phyloP scores from a whole-genome alignment of 1,140 invertebrate genomes.

The Thalassaphorura encarpata region DNA sequence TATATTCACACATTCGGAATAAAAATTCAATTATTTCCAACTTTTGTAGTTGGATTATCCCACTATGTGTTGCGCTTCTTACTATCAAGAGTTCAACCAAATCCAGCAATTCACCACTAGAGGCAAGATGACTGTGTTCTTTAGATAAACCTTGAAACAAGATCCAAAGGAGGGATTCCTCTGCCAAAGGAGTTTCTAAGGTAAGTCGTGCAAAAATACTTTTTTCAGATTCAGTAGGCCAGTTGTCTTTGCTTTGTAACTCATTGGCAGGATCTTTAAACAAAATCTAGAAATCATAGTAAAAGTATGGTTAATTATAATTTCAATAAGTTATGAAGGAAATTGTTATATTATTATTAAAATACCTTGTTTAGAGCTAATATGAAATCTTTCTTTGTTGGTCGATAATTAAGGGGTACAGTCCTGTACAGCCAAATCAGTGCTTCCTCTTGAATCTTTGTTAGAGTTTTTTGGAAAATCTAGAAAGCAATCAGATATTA shows the following conservation, averaged over 20 bases:
- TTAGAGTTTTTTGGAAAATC: slow-evolving; percentile 57
- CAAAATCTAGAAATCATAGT: slow-evolving; percentile 13
- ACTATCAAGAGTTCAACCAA: slow-evolving; percentile 72
- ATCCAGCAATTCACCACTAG: slow-evolving; percentile 69
- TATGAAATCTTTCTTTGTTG: slow-evolving; percentile 59
- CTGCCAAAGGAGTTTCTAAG: slow-evolving; percentile 72
- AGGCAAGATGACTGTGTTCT: slow-evolving; percentile 63
- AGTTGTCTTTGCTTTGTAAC: slow-evolving; percentile 61
- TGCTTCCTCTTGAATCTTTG: slow-evolving; percentile 67
- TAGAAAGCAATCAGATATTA: slow-evolving; percentile 38
- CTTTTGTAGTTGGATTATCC: slow-evolving; percentile 52
- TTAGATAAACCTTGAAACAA: slow-evolving; percentile 44
- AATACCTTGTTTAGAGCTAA: slow-evolving; percentile 67
- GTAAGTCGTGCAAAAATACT: slow-evolving; percentile 65
- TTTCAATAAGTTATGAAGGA: neutral
- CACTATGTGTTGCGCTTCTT: slow-evolving; percentile 63
- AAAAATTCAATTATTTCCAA: slow-evolving; percentile 78
- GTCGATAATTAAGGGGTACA: slow-evolving; percentile 61
- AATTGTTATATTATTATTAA: slow-evolving; percentile 32
- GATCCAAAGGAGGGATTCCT: slow-evolving; percentile 37
- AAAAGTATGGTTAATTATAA: neutral
- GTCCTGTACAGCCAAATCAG: slow-evolving; percentile 75
- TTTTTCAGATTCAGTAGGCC: slow-evolving; percentile 81
- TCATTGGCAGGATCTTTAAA: slow-evolving; percentile 25
- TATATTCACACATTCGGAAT: slow-evolving; percentile 81